Conservation (phyloP, 2,888 invertebrate genomes). For the Eupithecia tripunctaria region DNA sequence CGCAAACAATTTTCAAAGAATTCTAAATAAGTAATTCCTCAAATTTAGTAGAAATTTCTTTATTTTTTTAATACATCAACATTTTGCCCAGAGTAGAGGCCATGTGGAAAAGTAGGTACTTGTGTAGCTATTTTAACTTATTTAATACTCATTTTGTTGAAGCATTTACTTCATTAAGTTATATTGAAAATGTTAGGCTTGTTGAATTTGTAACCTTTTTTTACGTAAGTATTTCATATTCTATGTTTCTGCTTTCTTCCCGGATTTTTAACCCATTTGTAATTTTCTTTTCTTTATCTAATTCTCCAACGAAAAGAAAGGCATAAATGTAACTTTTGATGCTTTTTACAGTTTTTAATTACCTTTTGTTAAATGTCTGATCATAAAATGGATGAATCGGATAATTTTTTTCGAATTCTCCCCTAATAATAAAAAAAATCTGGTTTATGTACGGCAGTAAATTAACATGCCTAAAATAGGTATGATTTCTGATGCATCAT, state of each 20-base stretch:
- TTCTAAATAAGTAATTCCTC: not conserved
- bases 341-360: too few relatives aligned
- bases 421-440: too few relatives aligned
- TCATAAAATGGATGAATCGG: too few relatives aligned
- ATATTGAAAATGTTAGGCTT: slow-evolving; percentile 9
- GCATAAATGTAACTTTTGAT: too few relatives aligned
- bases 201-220: not conserved
- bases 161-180: not conserved
- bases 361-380: too few relatives aligned
- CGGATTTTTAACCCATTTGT: not conserved
- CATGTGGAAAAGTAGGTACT: not conserved
- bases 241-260: not conserved
- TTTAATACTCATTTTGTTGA: slow-evolving; percentile 9
- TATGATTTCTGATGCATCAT: too few relatives aligned
- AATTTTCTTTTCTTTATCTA: not conserved
- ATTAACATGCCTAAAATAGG: too few relatives aligned
- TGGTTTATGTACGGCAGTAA: too few relatives aligned
- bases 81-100: not conserved
- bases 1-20: not conserved
- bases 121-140: slow-evolving; percentile 1
- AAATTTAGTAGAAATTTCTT: not conserved
- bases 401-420: too few relatives aligned
- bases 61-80: not conserved
- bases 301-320: not conserved
- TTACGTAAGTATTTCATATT: not conserved